phyloP scores from a whole-genome alignment of 2,888 invertebrate species.

The Schizotus pectinicornis region DNA sequence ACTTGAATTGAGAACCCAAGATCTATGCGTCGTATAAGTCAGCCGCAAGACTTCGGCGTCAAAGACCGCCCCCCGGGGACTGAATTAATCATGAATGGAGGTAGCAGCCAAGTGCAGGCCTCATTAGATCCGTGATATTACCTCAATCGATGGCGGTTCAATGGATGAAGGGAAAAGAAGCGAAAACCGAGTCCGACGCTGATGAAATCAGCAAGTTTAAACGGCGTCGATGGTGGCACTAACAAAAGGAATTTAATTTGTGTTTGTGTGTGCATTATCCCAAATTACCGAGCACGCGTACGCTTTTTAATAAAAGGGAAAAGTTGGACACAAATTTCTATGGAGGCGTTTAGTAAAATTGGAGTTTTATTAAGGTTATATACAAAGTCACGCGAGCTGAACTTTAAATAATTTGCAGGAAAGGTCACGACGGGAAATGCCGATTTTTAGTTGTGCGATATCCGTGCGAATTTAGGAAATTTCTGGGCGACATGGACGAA shows the following conservation, averaged over 20 bases:
- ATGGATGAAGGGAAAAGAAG: no score
- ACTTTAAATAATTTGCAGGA: slow-evolving; percentile 20
- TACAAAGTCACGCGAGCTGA: slow-evolving; percentile 21
- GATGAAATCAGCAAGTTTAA: neutral
- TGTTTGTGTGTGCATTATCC: neutral
- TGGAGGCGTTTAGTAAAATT: slow-evolving; percentile 9
- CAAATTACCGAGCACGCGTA: neutral
- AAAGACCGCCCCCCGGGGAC: slow-evolving; percentile 36
- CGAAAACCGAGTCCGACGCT: neutral
- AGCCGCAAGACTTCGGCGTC: slow-evolving; percentile 37
- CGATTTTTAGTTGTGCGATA: neutral
- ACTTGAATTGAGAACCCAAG: slow-evolving; percentile 42
- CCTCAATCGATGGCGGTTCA: no score
- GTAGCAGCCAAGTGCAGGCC: slow-evolving; percentile 31
- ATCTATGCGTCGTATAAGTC: slow-evolving; percentile 47
- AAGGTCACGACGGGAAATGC: slow-evolving; percentile 14
- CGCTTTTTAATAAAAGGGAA: slow-evolving; percentile 11
- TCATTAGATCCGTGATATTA: slow-evolving; percentile 28
- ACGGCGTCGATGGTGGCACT: neutral
- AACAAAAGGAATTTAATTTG: slow-evolving; percentile 1
- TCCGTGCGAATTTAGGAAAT: slow-evolving; percentile 1
- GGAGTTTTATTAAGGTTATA: slow-evolving; percentile 15
- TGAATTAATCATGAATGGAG: slow-evolving; percentile 35
- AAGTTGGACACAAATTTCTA: slow-evolving; percentile 16
- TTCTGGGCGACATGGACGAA: neutral